A percentile compares a stretch with the other conserved stretches of the same genome.
phyloP scores from a whole-genome alignment of 2,113 vertebrate species.

The Bujurquina vittata region DNA sequence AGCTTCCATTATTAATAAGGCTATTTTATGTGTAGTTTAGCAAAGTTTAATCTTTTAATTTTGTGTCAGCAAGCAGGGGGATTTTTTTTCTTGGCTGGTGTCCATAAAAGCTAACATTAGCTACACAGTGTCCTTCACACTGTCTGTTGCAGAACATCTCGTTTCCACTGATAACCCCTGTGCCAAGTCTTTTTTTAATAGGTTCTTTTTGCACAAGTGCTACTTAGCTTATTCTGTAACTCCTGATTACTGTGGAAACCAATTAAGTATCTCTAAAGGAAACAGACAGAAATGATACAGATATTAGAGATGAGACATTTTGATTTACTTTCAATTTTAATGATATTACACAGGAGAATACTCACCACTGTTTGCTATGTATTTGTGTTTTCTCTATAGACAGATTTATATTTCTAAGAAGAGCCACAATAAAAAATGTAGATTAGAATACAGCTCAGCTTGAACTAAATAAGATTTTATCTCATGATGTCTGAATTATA shows the following conservation, averaged over 20 bases:
- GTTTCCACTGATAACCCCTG: background rate
- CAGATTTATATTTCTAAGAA: background rate
- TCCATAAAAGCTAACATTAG: background rate
- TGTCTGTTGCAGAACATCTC: background rate
- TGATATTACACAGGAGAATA: background rate
- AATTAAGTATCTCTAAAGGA: background rate
- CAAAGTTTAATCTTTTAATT: conserved; percentile 8
- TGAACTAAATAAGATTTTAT: background rate
- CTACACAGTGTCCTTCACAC: background rate
- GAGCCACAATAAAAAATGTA: background rate
- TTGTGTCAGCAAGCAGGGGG: background rate
- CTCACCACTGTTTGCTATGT: background rate
- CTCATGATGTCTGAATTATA: background rate
- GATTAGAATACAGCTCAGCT: background rate
- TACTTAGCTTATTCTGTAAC: background rate
- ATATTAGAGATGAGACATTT: background rate
- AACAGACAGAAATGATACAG: background rate
- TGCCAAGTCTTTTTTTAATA: background rate
- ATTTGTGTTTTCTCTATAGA: background rate
- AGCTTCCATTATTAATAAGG: background rate
- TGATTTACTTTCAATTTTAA: background rate
- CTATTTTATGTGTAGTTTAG: background rate
- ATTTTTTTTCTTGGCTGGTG: background rate
- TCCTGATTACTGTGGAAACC: background rate
- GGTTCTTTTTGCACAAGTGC: conserved; percentile 3